Percentiles rank a stretch among this genome's conserved stretches.
These are phyloP conservation scores for Diplosoma virens DNA, from an alignment of 23 tunicate genomes.

Conservation along the genomic window DNA sequence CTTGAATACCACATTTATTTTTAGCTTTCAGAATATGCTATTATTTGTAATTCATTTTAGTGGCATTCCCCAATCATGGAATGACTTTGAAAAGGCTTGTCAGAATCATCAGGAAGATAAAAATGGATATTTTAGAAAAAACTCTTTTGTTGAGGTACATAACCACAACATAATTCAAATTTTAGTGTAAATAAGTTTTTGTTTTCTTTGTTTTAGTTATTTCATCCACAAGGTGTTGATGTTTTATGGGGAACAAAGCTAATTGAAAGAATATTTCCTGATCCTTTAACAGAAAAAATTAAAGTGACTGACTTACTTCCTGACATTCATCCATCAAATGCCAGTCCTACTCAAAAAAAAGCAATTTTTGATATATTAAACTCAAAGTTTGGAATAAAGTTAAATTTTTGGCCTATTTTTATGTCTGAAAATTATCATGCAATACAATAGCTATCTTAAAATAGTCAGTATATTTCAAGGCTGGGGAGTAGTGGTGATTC, in stretches of 20 bases:
- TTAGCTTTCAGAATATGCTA: too few species aligned
- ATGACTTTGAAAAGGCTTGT: constrained; percentile 25
- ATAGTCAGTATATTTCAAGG: too few species aligned
- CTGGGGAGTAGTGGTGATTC: too few species aligned
- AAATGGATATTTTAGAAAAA: constrained; percentile 21
- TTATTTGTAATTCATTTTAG: background rate
- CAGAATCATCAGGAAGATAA: background rate
- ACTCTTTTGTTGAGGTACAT: constrained; percentile 49
- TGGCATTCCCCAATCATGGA: constrained; percentile 33
- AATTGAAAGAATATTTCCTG: constrained; percentile 3
- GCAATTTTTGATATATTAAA: background rate
- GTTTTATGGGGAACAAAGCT: constrained; percentile 40
- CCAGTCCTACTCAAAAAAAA: background rate
- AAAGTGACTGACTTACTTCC: constrained; percentile 8
- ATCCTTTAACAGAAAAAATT: constrained; percentile 9
- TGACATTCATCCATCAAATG: background rate
- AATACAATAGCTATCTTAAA: too few species aligned
- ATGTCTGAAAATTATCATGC: constrained; percentile 5
- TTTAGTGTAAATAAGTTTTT: background rate
- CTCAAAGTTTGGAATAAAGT: constrained; percentile 21
- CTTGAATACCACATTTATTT: too few species aligned
- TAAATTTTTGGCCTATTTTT: constrained; percentile 18
- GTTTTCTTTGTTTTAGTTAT: background rate
- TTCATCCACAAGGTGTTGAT: background rate
- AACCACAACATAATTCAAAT: background rate